Percentiles rank a stretch among this genome's conserved stretches.
phyloP scores from a whole-genome alignment of 2,888 invertebrate genomes.

The Onchidella celtica region DNA sequence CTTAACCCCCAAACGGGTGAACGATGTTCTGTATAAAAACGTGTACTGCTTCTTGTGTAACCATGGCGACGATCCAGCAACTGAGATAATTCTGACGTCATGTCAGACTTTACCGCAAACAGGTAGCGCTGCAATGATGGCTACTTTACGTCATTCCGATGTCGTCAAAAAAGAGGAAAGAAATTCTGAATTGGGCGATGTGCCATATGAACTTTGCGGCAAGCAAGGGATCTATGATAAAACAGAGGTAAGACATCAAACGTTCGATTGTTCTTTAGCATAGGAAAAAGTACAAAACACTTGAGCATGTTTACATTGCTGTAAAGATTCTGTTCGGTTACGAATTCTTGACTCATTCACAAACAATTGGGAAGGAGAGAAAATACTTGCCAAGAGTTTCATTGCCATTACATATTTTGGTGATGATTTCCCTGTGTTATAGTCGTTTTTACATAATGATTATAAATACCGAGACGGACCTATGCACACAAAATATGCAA shows the following conservation, averaged over 20 bases:
- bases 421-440: no score
- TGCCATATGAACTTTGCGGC: background rate
- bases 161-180: background rate
- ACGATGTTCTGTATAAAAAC: slow-evolving; percentile 47
- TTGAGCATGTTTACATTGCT: no score
- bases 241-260: slow-evolving; percentile 32
- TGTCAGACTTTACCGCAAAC: slow-evolving; percentile 20
- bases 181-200: background rate
- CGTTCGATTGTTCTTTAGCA: no score
- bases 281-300: no score
- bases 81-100: slow-evolving; percentile 8
- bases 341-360: no score
- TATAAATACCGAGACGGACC: no score
- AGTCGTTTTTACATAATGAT: no score
- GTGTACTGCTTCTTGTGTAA: slow-evolving; percentile 57
- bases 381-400: no score
- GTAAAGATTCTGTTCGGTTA: no score
- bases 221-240: slow-evolving; percentile 23
- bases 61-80: slow-evolving; percentile 27
- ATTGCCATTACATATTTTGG: no score
- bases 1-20: slow-evolving; percentile 45
- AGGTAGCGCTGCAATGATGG: background rate
- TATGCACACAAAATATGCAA: no score
- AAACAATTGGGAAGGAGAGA: no score
- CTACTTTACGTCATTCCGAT: background rate